Evolutionary conservation across 2,113 vertebrate species (phyloP).

Genomic region (Noctilio leporinus): DNA sequence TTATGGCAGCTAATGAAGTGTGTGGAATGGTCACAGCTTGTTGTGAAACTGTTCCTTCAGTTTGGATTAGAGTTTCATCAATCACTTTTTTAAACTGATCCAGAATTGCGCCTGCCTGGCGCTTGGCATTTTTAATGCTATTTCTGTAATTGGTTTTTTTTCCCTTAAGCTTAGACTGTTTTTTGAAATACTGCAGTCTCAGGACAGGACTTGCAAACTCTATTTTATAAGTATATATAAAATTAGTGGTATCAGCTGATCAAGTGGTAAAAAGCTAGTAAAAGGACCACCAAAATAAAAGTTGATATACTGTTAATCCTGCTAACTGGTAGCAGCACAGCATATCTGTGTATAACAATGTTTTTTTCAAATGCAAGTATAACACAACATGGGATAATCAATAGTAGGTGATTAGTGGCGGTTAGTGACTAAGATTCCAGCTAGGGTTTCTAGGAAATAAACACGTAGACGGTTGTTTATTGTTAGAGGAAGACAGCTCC

Average conservation of each 20-base stretch:
- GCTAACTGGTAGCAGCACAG: slow-evolving; percentile 78
- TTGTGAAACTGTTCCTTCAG: slow-evolving; percentile 91
- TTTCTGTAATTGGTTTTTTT: slow-evolving; percentile 90
- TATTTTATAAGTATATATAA: slow-evolving; percentile 75
- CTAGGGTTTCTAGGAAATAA: slow-evolving; percentile 70
- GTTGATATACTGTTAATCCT: slow-evolving; percentile 77
- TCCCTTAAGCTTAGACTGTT: slow-evolving; percentile 82
- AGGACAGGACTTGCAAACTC: slow-evolving; percentile 77
- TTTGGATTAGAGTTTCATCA: slow-evolving; percentile 95
- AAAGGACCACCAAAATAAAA: slow-evolving; percentile 79
- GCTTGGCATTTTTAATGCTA: slow-evolving; percentile 88
- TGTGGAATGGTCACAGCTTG: slow-evolving; percentile 93
- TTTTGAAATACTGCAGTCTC: slow-evolving; percentile 84
- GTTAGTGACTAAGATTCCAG: slow-evolving; percentile 64
- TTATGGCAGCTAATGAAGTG: slow-evolving; percentile 98
- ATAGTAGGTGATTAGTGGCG: slow-evolving; percentile 54
- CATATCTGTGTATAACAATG: slow-evolving; percentile 71
- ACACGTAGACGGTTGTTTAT: slow-evolving; percentile 58
- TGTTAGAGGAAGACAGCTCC: slow-evolving; percentile 21
- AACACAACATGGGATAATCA: slow-evolving; percentile 52
- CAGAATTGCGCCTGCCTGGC: slow-evolving; percentile 84
- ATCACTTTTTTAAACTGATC: slow-evolving; percentile 94
- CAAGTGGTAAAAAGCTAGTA: slow-evolving; percentile 80
- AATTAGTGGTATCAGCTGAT: slow-evolving; percentile 80
- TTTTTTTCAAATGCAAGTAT: slow-evolving; percentile 67